phyloP scores from a whole-genome alignment of 1,140 invertebrate genomes.

The Drosophila subobscura region DNA sequence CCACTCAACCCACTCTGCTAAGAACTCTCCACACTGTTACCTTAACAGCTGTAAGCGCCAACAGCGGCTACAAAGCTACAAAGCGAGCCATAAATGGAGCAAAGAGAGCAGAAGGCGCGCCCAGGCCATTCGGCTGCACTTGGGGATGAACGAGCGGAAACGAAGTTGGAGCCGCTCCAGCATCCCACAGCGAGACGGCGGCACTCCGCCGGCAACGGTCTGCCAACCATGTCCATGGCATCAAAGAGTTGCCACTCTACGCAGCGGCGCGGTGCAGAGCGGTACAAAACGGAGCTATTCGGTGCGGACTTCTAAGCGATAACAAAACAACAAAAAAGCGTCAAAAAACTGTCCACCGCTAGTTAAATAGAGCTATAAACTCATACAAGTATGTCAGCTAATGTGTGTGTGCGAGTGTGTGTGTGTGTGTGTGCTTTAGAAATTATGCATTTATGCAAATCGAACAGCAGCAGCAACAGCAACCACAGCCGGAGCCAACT shows the following conservation, averaged over 20 bases:
- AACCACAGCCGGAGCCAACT: constrained; percentile 14
- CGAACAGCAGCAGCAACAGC: constrained; percentile 16
- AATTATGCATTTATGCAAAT: constrained; percentile 71
- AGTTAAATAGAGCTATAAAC: constrained; percentile 32
- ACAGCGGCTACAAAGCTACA: constrained; percentile 66
- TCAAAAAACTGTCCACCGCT: constrained; percentile 14
- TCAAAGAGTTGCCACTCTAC: constrained; percentile 56
- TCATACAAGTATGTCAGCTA: too few relatives aligned
- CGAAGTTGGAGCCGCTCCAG: constrained; percentile 27
- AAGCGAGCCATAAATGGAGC: constrained; percentile 4
- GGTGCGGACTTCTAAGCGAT: constrained; percentile 27
- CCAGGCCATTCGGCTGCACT: constrained; percentile 25
- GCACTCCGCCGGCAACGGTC: constrained; percentile 26
- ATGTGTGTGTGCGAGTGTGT: constrained; percentile 7
- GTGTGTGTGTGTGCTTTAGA: constrained; percentile 21
- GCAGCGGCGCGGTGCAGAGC: constrained; percentile 39
- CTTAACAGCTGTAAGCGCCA: constrained; percentile 1
- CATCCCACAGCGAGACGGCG: background rate
- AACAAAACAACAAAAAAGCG: constrained; percentile 16
- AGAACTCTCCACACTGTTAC: constrained; percentile 57
- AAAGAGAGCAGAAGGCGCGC: constrained; percentile 48
- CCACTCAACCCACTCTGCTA: constrained; percentile 1
- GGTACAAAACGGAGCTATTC: constrained; percentile 50
- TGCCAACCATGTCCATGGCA: constrained; percentile 17
- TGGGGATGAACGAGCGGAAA: constrained; percentile 5